These are phyloP conservation scores for Zaprionus kolodkinae DNA, from an alignment of 1,140 invertebrate species.

Conservation along the genomic window DNA sequence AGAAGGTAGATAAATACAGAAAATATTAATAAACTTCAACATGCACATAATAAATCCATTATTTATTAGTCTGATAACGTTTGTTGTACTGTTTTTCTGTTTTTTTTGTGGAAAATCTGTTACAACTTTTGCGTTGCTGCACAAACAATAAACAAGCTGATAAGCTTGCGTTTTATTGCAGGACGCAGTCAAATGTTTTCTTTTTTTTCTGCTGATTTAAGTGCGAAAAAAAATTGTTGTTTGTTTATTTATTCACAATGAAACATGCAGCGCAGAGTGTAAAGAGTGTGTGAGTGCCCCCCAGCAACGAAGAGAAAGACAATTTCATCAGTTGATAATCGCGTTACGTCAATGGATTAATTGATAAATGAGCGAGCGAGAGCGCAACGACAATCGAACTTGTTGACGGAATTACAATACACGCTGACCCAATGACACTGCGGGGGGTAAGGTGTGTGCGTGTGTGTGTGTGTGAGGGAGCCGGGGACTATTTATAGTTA, in stretches of 20 bases:
- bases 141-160: slow-evolving; percentile 41
- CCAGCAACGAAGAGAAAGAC: slow-evolving; percentile 29
- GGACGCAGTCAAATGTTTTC: slow-evolving; percentile 27
- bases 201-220: background rate
- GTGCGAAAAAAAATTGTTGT: slow-evolving; percentile 21
- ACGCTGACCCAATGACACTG: slow-evolving; percentile 34
- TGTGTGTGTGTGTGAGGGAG: background rate
- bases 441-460: background rate
- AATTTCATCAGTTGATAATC: slow-evolving; percentile 66
- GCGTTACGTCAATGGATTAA: slow-evolving; percentile 67
- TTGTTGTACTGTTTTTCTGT: too few species aligned
- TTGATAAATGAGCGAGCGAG: slow-evolving; percentile 54
- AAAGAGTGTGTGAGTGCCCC: background rate
- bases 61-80: slow-evolving; percentile 6
- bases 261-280: background rate
- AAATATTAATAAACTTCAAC: background rate
- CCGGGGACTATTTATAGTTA: background rate
- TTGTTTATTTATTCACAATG: slow-evolving; percentile 15
- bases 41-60: slow-evolving; percentile 3
- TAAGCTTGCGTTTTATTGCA: slow-evolving; percentile 37
- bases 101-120: slow-evolving; percentile 3
- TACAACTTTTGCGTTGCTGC: slow-evolving; percentile 3
- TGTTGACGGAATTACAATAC: slow-evolving; percentile 50
- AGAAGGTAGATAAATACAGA: background rate
- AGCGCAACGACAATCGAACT: slow-evolving; percentile 45